Conservation (phyloP, 1,140 invertebrate genomes). For the Dolichoris vasculosae region DNA sequence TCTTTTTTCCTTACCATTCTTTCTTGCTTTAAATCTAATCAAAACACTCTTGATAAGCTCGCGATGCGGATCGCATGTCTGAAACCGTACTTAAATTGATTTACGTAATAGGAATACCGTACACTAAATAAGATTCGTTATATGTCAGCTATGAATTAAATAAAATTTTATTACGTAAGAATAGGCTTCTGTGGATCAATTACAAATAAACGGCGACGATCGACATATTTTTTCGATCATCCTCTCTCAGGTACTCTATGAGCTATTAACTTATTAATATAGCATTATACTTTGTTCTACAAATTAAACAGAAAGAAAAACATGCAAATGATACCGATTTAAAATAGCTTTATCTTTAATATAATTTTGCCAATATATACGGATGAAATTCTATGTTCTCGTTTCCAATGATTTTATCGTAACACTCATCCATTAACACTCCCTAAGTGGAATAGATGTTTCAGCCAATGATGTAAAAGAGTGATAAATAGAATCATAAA, state of each 20-base stretch:
- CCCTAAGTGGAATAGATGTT: not conserved
- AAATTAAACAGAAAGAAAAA: not conserved
- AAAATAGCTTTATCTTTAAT: slow-evolving; percentile 3
- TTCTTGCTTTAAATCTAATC: slow-evolving; percentile 21
- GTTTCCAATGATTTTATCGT: not conserved
- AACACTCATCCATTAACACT: not conserved
- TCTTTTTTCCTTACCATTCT: not conserved
- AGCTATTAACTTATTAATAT: not conserved
- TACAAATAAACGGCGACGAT: not conserved
- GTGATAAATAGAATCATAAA: not conserved
- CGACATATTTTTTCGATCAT: slow-evolving; percentile 1
- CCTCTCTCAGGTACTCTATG: not conserved
- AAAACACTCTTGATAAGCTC: slow-evolving; percentile 18
- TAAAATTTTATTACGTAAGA: slow-evolving; percentile 25
- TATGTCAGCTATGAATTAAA: not conserved
- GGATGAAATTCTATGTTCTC: not conserved
- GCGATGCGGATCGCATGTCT: not conserved
- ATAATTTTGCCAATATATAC: not conserved
- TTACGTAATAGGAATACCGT: not conserved
- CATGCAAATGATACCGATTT: not conserved
- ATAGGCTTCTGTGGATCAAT: not conserved
- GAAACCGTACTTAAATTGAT: not conserved
- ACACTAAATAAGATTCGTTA: not conserved
- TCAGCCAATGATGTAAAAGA: not conserved
- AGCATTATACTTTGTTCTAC: slow-evolving; percentile 10